Conservation (phyloP, 2,113 vertebrate species). For the Mustelus asterias region DNA sequence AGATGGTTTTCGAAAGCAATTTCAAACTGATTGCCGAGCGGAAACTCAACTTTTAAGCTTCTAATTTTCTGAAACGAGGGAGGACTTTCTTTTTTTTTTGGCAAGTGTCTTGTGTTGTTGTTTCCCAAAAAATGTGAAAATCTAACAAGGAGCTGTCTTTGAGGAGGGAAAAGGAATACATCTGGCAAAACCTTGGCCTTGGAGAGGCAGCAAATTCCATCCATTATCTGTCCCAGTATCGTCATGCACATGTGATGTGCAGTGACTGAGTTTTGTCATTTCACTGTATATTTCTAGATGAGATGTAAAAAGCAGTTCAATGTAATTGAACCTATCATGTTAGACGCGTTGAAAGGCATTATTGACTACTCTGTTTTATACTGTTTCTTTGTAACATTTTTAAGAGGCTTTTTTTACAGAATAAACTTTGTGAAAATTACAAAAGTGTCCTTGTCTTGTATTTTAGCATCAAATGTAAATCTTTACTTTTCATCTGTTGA, state of each 20-base stretch:
- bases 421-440: slow-evolving; percentile 12
- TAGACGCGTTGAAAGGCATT: neutral
- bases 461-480: neutral
- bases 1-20: neutral
- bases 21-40: neutral
- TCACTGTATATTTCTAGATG: slow-evolving; percentile 2
- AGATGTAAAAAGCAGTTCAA: neutral
- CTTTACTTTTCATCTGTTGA: neutral
- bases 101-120: neutral
- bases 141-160: neutral
- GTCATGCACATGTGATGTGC: neutral
- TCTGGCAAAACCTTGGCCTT: neutral
- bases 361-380: slow-evolving; percentile 34
- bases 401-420: slow-evolving; percentile 18
- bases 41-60: neutral
- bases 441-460: neutral
- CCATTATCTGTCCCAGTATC: neutral
- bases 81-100: too few relatives aligned
- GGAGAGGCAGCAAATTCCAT: neutral
- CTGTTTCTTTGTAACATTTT: neutral
- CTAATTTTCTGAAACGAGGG: neutral
- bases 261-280: neutral
- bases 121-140: slow-evolving; percentile 29
- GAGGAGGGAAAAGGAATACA: neutral
- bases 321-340: slow-evolving; percentile 14